Conservation (phyloP, 2,888 invertebrate genomes). For the Elysia crispata region DNA sequence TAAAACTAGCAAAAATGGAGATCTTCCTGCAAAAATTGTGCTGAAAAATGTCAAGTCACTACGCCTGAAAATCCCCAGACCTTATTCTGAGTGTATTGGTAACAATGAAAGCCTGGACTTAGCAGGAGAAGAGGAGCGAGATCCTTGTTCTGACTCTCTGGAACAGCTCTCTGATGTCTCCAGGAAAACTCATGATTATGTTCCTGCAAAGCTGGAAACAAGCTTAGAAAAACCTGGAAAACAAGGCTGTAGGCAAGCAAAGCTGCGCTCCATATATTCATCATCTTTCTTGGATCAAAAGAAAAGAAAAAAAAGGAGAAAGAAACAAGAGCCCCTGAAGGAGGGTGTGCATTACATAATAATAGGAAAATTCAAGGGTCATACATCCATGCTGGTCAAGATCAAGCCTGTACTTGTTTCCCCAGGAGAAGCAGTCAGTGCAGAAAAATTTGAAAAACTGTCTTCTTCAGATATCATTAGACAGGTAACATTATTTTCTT, state of each 20-base stretch:
- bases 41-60: constrained; percentile 40
- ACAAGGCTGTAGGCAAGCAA: constrained; percentile 30
- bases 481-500: not conserved
- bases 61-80: constrained; percentile 30
- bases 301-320: not conserved
- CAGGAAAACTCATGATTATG: too few relatives aligned
- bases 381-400: constrained; percentile 66
- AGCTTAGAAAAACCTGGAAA: not conserved
- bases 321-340: constrained; percentile 17
- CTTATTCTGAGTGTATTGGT: not conserved
- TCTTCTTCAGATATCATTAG: constrained; percentile 34
- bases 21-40: not conserved
- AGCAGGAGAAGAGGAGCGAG: too few relatives aligned
- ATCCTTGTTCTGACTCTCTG: too few relatives aligned
- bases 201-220: not conserved
- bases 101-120: too few relatives aligned
- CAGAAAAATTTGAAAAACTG: constrained; percentile 28
- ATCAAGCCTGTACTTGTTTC: constrained; percentile 53
- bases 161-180: too few relatives aligned
- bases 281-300: not conserved
- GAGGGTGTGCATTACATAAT: constrained; percentile 65
- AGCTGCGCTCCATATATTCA: constrained; percentile 31
- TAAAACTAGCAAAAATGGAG: too few relatives aligned
- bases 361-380: constrained; percentile 67
- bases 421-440: constrained; percentile 37